Percentiles rank a stretch among this genome's conserved stretches.
Evolutionary conservation across 2,113 vertebrate species (phyloP).

Genomic region (Notechis scutatus): DNA sequence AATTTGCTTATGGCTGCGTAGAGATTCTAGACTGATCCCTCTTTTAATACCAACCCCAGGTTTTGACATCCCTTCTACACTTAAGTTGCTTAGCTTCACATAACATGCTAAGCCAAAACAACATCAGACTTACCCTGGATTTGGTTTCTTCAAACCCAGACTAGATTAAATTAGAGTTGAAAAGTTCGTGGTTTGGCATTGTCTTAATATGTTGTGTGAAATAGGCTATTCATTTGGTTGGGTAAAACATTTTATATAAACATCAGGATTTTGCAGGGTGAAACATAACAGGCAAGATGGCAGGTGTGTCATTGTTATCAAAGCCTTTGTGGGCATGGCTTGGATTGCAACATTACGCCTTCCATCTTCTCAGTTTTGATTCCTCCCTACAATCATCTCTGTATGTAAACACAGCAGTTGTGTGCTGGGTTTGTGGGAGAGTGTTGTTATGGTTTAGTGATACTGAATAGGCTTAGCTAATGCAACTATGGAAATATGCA

Average conservation of each 20-base stretch:
- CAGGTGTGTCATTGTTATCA: not conserved
- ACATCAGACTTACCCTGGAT: not conserved
- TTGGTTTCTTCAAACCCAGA: not conserved
- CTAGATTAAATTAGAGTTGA: not conserved
- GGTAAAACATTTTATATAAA: not conserved
- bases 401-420: not conserved
- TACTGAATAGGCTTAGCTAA: not conserved
- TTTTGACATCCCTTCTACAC: not conserved
- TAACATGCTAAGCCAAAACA: not conserved
- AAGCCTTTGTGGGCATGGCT: not conserved
- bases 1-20: not conserved
- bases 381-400: not conserved
- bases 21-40: not conserved
- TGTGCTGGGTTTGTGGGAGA: not conserved
- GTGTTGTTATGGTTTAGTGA: not conserved
- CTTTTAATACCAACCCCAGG: not conserved
- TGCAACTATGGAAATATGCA: not conserved
- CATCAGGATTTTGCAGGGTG: not conserved
- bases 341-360: not conserved
- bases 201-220: not conserved
- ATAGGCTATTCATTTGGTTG: not conserved
- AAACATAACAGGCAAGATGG: not conserved
- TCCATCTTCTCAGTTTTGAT: not conserved
- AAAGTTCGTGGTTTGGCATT: not conserved
- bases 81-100: not conserved